These are phyloP conservation scores for Phrixothrix hirtus DNA, from an alignment of 2,888 invertebrate species.

Conservation along the genomic window DNA sequence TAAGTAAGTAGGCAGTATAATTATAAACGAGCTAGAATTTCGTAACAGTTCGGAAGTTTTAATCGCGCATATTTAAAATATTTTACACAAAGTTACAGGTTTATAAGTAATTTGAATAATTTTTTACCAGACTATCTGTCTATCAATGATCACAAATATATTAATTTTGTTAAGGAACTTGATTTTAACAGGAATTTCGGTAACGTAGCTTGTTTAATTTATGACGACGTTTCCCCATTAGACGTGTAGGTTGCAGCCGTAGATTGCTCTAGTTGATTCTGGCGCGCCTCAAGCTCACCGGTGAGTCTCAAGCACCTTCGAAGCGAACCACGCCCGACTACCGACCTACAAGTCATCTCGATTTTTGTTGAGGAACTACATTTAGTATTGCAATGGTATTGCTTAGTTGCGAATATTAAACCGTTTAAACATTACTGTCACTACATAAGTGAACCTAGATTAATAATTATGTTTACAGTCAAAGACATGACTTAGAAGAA, in stretches of 20 bases:
- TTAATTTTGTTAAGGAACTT: conserved; percentile 12
- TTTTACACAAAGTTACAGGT: no score
- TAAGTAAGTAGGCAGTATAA: no score
- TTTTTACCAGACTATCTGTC: no score
- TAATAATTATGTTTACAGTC: no score
- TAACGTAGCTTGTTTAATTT: conserved; percentile 13
- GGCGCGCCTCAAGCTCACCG: conserved; percentile 26
- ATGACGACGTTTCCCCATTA: conserved; percentile 24
- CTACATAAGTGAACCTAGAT: conserved; percentile 8
- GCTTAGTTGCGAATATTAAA: conserved; percentile 20
- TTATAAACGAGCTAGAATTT: no score
- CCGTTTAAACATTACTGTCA: conserved; percentile 26
- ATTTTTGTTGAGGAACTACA: conserved; percentile 32
- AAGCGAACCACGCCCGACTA: conserved; percentile 48
- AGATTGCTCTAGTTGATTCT: conserved; percentile 34
- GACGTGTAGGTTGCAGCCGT: conserved; percentile 28
- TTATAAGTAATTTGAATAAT: no score
- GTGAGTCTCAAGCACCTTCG: conserved; percentile 28
- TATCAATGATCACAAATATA: no score
- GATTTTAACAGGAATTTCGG: conserved; percentile 14
- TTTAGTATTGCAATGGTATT: conserved; percentile 18
- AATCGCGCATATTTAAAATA: no score
- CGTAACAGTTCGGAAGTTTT: no score
- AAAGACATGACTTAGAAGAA: no score
- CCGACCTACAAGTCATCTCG: conserved; percentile 51